Evolutionary conservation across 1,140 invertebrate genomes (phyloP), one percentile per base, ranked within the genome.

Genomic region (Dendrolimus kikuchii): DNA sequence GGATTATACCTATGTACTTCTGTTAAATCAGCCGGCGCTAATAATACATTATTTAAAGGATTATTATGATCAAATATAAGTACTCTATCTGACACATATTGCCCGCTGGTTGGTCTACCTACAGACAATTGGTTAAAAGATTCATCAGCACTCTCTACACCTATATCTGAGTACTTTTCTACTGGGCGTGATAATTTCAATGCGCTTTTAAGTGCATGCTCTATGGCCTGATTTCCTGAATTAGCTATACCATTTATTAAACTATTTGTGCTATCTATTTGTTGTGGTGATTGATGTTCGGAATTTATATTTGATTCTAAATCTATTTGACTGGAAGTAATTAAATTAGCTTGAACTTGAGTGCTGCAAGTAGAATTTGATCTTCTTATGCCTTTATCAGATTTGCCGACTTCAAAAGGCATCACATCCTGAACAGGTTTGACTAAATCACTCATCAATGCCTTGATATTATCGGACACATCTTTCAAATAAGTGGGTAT

Each of bases 321-420:
- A 44, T 85, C 81, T 38, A 85, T 77, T 61, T 86, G 82, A 47
- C 82, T 86, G 0, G 82, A 80, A 0, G 73, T 69, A 2, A 68
- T 47, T 10, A 81, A 46, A 57, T 82, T 75, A 0, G 78, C 71
- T 61, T 86, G 80, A 51, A 82, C 64, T 49, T 81, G 65, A 6
- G 66, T 74, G 50, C 72, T 82, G 43, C 67, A 60, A 1, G 68
- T 76, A 0, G 76, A 74, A 7, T 57, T 56, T 0, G 9, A 6
- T 38, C 57, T 70, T 46, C 55, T 55, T 3, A 61, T 6, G 10
- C 43, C 37, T 41, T 61, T 59, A 23, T 62, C 58, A 4, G 57
- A n/a, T 0, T 23, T 41, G 7, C 7, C 40, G 0, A 10, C 9
- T 38, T 74, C 66, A n/a, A 70, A 73, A 0, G 68, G 71, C 37